Evolutionary conservation across 2,797 vertebrate genomes (phyloP).

Genomic region (Tokudaia muenninki): DNA sequence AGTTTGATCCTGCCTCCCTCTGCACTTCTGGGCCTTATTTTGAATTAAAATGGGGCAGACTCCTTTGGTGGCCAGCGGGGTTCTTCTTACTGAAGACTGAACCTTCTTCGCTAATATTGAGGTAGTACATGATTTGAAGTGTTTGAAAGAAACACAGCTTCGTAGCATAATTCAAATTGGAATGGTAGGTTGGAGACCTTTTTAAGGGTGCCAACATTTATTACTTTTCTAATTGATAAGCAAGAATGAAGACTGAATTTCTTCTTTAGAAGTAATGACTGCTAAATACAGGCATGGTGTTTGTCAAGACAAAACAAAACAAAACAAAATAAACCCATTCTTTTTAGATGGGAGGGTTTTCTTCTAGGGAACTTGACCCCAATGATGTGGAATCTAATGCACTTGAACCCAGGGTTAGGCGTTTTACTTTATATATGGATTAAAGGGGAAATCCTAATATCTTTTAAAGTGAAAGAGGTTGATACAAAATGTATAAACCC

Average conservation of each 20-base stretch:
- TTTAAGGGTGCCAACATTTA: constrained; percentile 7
- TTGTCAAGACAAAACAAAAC: background rate
- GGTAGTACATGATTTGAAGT: constrained; percentile 6
- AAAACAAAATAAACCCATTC: background rate
- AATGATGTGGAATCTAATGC: background rate
- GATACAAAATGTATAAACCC: background rate
- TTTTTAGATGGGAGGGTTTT: background rate
- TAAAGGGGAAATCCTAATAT: background rate
- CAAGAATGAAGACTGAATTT: constrained; percentile 53
- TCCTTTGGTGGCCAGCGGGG: constrained; percentile 38
- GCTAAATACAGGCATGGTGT: background rate
- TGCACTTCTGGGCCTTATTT: constrained; percentile 34
- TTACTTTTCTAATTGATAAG: constrained; percentile 62
- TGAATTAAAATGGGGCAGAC: constrained; percentile 64
- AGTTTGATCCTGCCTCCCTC: background rate
- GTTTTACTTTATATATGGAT: background rate
- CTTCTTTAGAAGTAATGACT: constrained; percentile 49
- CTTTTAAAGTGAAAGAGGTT: background rate
- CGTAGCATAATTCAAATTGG: background rate
- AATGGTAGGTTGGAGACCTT: background rate
- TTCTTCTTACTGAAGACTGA: constrained; percentile 41
- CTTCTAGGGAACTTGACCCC: background rate
- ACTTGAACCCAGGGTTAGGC: constrained; percentile 12
- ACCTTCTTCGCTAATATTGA: background rate
- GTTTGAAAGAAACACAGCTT: background rate